A percentile compares a stretch with the other conserved stretches of the same genome.
Conservation (phyloP, 2,888 invertebrate genomes). For the Cheilosia urbana region DNA sequence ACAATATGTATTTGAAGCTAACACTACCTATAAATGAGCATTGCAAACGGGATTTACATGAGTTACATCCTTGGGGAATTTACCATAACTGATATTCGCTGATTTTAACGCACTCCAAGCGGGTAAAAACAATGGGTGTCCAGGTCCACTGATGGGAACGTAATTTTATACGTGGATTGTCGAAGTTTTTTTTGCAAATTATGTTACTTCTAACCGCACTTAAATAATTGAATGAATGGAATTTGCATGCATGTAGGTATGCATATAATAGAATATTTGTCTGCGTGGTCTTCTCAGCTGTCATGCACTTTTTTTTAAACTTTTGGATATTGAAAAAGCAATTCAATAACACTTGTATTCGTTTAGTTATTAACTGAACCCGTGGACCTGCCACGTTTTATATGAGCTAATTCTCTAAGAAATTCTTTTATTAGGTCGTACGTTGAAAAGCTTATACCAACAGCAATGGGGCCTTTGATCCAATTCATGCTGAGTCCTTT, state of each 20-base stretch:
- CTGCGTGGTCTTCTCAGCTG: background rate
- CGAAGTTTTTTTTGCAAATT: background rate
- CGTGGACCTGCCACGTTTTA: conserved; percentile 80
- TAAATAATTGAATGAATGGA: background rate
- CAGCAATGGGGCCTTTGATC: conserved; percentile 96
- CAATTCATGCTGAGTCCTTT: conserved; percentile 99
- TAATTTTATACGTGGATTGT: too few species aligned
- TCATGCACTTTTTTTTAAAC: conserved; percentile 32
- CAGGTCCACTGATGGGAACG: too few species aligned
- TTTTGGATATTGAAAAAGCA: conserved; percentile 31
- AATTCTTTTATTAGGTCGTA: conserved; percentile 91
- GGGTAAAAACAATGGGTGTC: background rate
- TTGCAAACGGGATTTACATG: background rate
- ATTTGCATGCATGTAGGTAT: conserved; percentile 17
- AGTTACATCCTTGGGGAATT: too few species aligned
- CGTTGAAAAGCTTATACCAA: conserved; percentile 97
- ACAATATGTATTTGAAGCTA: conserved; percentile 17
- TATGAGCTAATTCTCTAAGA: conserved; percentile 84
- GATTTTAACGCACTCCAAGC: background rate
- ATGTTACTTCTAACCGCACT: background rate
- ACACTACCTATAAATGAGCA: background rate
- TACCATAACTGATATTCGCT: background rate
- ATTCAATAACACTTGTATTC: conserved; percentile 6
- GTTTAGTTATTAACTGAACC: conserved; percentile 6
- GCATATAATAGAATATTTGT: conserved; percentile 30